Conservation (phyloP, 2,888 invertebrate genomes). For the Oligia latruncula region DNA sequence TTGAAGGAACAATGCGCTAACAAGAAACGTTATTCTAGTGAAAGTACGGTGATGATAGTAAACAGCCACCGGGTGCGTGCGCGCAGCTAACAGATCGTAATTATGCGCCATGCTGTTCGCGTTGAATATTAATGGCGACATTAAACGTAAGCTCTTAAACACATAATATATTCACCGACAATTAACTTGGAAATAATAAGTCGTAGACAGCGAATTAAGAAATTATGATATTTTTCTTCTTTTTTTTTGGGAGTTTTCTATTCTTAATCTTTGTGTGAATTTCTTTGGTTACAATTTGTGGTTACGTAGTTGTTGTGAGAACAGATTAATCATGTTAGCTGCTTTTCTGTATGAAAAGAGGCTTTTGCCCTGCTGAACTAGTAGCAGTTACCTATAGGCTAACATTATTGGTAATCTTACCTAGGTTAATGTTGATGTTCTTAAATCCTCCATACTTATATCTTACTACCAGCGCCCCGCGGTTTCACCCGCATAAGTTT, state of each 20-base stretch:
- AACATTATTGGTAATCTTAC: background rate
- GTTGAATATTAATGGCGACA: slow-evolving; percentile 62
- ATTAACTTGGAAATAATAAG: slow-evolving; percentile 49
- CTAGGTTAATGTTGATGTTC: background rate
- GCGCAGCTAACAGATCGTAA: slow-evolving; percentile 58
- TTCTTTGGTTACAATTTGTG: background rate
- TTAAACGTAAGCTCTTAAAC: slow-evolving; percentile 52
- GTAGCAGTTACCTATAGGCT: background rate
- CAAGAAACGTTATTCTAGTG: slow-evolving; percentile 64
- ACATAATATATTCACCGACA: slow-evolving; percentile 44
- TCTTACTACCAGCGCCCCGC: too few relatives aligned
- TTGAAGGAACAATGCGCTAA: slow-evolving; percentile 63
- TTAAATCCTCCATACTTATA: background rate
- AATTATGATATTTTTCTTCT: background rate
- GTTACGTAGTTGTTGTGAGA: background rate
- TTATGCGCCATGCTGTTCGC: slow-evolving; percentile 59
- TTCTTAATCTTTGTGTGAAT: slow-evolving; percentile 4
- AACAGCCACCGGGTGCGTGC: slow-evolving; percentile 59
- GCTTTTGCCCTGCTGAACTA: background rate
- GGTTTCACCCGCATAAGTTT: too few relatives aligned
- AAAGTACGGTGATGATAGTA: slow-evolving; percentile 65
- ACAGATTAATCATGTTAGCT: background rate
- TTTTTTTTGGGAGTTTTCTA: slow-evolving; percentile 18
- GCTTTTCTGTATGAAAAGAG: background rate
- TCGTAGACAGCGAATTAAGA: slow-evolving; percentile 2